Evolutionary conservation across 2,113 vertebrate genomes (phyloP), one percentile per base, ranked within the genome.

Genomic region (Galemys pyrenaicus): DNA sequence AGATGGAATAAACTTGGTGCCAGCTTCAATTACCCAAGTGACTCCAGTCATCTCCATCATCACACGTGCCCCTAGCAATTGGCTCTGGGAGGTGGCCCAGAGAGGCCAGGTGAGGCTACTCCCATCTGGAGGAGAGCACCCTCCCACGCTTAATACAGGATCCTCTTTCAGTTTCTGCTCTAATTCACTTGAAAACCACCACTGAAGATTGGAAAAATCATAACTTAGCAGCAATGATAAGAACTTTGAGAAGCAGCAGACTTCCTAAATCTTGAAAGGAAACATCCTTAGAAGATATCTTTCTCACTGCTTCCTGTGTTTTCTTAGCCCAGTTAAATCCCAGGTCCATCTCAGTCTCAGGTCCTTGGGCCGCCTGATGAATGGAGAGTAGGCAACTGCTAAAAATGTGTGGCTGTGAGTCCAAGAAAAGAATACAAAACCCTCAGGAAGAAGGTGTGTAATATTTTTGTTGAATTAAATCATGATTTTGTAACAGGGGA

Each of bases 401-500:
- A 30, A 58, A 92, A 87, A 87, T 15, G 10, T 64, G 60, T 16
- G 11, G 65, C 65, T 67, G 2, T 32, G 54, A 96, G 64, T 62
- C 56, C 64, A 70, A 98, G 74, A 77, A 96, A 97, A 96, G 30
- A 71, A 30, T 82, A 96, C 13, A 1, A 82, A 98, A 89, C 17
- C 85, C 56, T 75, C 56, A 85, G 89, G 73, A 88, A 96, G 94
- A 96, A 96, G 32, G 74, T 84, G 74, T 95, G 92, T 89, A 94
- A 88, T 95, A 90, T 96, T 98, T 98, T 97, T 95, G 89, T 91
- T 24, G 92, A 97, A 97, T 84, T 95, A 91, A 96, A 93, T 54
- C 56, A 44, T 87, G 84, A 97, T 96, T 98, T 97, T 97, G 93
- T 96, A 97, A 97, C 83, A 95, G 97, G 85, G 71, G 96, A 89